Evolutionary conservation across 2,113 vertebrate species (phyloP), one percentile per base, ranked within the genome.

Genomic region (Daboia siamensis): DNA sequence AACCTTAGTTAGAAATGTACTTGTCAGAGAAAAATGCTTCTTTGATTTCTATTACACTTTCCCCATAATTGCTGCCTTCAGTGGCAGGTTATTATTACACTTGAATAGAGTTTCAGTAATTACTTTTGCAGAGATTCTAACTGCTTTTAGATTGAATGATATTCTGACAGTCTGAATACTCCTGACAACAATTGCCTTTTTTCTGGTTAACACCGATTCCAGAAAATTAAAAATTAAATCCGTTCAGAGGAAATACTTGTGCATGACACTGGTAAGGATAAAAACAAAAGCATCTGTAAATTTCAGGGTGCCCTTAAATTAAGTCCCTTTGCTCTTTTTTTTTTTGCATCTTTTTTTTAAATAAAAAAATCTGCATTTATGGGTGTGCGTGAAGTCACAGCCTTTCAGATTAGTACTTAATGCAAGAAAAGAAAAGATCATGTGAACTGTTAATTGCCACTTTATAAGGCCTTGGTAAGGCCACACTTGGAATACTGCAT

Each of bases 71-170:
- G 97, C 97, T 98, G 98, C 98, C 98, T 98, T 98, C 97, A 97
- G 97, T 98, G 98, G 96, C 98, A 98, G 98, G 98, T 98, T 98
- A 98, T 98, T 98, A 98, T 98, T 98, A 98, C 96, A 97, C 97
- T 97, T 98, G 97, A 98, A 98, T 98, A 98, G 98, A 98, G 94
- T 97, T 98, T 97, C 96, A 97, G 97, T 98, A 98, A 98, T 98
- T 98, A 98, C 98, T 98, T 98, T 98, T 97, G 95, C 96, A 97
- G 96, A 97, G 97, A 98, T 97, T 98, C 96, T 97, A 98, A 98
- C 97, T 97, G 97, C 97, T 97, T 98, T 98, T 97, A 98, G 96
- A 98, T 97, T 98, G 97, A 98, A 98, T 97, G 97, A 97, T 98
- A 98, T 97, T 97, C 97, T 98, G 98, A 98, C 98, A 98, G 97